Evolutionary conservation across 2,888 invertebrate genomes (phyloP).

Genomic region (Aporophyla lueneburgensis): DNA sequence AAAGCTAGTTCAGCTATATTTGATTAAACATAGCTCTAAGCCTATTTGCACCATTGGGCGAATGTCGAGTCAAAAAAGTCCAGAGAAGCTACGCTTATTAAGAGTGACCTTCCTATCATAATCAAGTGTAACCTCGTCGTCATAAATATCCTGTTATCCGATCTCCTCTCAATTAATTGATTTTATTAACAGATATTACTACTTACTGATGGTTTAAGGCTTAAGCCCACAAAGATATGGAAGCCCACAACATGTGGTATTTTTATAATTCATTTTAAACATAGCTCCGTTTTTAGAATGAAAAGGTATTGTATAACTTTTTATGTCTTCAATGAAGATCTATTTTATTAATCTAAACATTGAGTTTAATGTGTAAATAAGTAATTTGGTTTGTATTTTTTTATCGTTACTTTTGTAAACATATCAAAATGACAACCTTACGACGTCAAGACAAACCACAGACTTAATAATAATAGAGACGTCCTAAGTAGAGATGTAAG

Average conservation of each 20-base stretch:
- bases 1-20: not conserved
- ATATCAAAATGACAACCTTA: not conserved
- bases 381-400: not conserved
- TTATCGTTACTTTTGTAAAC: not conserved
- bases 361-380: not conserved
- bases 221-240: not conserved
- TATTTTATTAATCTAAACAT: not conserved
- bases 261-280: not conserved
- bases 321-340: not conserved
- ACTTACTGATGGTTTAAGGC: not conserved
- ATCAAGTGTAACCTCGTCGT: not conserved
- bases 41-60: not conserved
- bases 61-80: too few relatives aligned
- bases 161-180: not conserved
- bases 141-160: not conserved
- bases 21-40: not conserved
- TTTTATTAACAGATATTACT: not conserved
- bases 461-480: not conserved
- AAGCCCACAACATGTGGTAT: not conserved
- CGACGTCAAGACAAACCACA: not conserved
- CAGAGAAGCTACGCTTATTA: not conserved
- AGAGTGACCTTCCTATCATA: not conserved
- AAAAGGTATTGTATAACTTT: not conserved
- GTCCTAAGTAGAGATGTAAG: too few relatives aligned
- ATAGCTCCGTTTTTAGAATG: not conserved